Evolutionary conservation across 2,113 vertebrate species (phyloP), one percentile per base, ranked within the genome.

Genomic region (Colinus virginianus): DNA sequence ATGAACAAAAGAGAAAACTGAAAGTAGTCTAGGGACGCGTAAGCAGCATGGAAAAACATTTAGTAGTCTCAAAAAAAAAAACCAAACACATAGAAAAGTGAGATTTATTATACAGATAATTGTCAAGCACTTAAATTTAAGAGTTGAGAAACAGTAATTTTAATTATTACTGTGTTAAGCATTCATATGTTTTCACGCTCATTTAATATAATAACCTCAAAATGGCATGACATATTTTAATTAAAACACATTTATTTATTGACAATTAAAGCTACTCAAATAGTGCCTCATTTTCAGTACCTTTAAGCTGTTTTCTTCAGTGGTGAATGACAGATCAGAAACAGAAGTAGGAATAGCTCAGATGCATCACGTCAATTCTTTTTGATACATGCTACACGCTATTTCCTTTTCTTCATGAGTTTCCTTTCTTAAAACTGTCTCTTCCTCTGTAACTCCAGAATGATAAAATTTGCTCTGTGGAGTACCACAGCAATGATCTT

Each of bases 201-300:
- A 2, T 30, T 72, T 67, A 78, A 80, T 46, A 21, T 1, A 70
- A 71, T 48, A 88, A n/a, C 43, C 43, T 86, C 40, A 15, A 46
- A 90, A 86, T 58, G 43, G 59, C 69, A 68, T 7, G 43, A 61
- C 74, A 84, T 10, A 26, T 78, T 93, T 95, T 93, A 93, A 93
- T 88, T 93, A 88, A 85, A 94, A 64, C 61, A 87, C 55, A 74
- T 46, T 89, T 78, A 80, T 84, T 91, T 93, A 84, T 68, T 91
- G 80, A 64, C 5, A 0, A 78, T 75, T 59, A 88, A 43, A 78
- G 56, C 71, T 90, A 51, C 21, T 55, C 82, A 84, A 68, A 59
- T 7, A 64, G 11, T 1, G 9, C 22, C 43, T 61, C 25, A 49
- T 67, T 74, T 38, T 70, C 76, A 63, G 45, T 14, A 32, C 68